A percentile compares a stretch with the other conserved stretches of the same genome.
These are phyloP conservation scores for Florisuga fusca DNA, from an alignment of 2,797 vertebrate species.

Conservation along the genomic window DNA sequence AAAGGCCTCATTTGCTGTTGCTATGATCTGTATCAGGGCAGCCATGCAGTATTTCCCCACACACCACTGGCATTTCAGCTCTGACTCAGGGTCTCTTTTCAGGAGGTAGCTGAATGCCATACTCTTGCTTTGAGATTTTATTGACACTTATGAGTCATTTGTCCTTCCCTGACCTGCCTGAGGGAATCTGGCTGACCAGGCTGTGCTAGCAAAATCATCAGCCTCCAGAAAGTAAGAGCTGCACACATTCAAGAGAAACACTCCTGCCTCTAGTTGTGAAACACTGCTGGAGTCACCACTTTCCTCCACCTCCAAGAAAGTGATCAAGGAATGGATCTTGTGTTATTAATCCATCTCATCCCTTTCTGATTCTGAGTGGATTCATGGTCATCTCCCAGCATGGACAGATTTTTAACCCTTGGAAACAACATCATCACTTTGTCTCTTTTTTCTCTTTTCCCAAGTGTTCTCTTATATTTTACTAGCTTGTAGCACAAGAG, in stretches of 20 bases:
- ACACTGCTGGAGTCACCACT: neutral
- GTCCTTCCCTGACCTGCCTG: neutral
- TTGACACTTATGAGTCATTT: neutral
- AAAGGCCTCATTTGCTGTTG: neutral
- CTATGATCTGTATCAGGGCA: neutral
- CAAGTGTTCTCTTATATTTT: neutral
- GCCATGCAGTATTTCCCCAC: neutral
- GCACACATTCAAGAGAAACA: neutral
- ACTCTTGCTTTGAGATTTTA: neutral
- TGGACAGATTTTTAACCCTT: neutral
- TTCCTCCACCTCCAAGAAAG: neutral
- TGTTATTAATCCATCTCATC: neutral
- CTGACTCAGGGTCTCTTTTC: conserved; percentile 12
- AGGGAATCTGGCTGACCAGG: neutral
- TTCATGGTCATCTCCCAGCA: neutral
- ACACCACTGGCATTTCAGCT: neutral
- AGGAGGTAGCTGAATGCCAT: neutral
- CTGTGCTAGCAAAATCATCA: neutral
- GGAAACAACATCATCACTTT: neutral
- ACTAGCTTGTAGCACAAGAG: neutral
- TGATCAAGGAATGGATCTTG: neutral
- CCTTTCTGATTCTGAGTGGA: neutral
- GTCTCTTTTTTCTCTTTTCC: neutral
- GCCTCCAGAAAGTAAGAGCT: neutral
- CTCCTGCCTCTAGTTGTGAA: neutral